Conservation (phyloP, 2,113 vertebrate genomes). For the Spermophilus dauricus region DNA sequence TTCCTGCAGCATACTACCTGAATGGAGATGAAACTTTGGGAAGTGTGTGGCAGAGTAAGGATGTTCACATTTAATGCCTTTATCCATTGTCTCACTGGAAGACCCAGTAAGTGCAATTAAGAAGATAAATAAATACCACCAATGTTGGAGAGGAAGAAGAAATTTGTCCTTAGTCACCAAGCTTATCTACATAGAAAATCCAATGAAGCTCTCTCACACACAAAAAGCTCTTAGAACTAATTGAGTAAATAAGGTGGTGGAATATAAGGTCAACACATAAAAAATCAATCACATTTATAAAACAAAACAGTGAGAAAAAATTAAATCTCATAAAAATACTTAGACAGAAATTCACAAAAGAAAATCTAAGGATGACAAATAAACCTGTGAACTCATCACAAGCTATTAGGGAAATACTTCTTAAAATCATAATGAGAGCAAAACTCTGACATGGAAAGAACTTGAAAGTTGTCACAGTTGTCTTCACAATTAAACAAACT, state of each 20-base stretch:
- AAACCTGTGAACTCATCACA: background rate
- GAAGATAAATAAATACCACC: background rate
- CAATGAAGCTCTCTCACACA: background rate
- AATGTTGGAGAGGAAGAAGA: background rate
- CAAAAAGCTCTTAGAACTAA: background rate
- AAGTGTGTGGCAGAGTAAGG: background rate
- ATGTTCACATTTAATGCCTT: background rate
- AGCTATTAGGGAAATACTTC: background rate
- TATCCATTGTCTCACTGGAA: background rate
- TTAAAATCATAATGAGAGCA: background rate
- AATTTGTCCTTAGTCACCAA: background rate
- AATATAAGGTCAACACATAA: background rate
- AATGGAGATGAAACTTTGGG: background rate
- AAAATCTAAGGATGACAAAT: background rate
- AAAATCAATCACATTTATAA: background rate
- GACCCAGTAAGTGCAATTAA: background rate
- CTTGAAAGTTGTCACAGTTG: background rate
- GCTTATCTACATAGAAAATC: background rate
- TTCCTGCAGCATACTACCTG: background rate
- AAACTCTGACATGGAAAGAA: background rate
- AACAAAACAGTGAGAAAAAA: background rate
- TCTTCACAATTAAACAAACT: too few relatives aligned
- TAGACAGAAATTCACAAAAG: background rate
- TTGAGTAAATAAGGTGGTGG: background rate
- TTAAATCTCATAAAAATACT: background rate